A percentile compares a stretch with the other conserved stretches of the same genome.
These are phyloP conservation scores for Perdix hodgsoniae DNA, from an alignment of 2,797 vertebrate genomes.

Conservation along the genomic window DNA sequence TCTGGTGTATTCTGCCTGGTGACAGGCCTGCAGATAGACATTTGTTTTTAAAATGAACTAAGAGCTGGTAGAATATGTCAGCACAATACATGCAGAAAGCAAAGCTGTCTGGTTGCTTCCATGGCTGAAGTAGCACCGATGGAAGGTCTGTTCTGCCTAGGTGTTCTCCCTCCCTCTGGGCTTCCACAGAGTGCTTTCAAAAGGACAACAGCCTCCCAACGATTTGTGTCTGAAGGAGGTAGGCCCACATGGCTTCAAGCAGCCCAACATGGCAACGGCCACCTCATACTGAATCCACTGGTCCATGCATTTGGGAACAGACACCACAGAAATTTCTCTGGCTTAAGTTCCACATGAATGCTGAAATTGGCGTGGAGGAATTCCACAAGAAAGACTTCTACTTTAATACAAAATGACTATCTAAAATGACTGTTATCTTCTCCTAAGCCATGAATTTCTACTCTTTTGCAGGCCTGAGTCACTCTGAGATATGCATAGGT, in stretches of 20 bases:
- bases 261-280: accelerated
- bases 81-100: accelerated
- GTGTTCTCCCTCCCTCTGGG: accelerated
- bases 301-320: accelerated
- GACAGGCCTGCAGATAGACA: not conserved
- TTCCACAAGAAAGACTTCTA: not conserved
- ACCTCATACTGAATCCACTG: not conserved
- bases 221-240: not conserved
- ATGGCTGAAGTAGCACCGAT: accelerated
- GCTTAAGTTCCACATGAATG: not conserved
- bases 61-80: not conserved
- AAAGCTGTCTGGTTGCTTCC: not conserved
- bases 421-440: not conserved
- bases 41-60: not conserved
- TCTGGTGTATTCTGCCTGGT: not conserved
- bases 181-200: not conserved
- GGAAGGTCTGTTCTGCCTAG: not conserved
- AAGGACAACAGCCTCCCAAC: accelerated
- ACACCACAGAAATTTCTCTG: not conserved
- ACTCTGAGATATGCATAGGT: not conserved
- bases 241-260: not conserved
- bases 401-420: not conserved
- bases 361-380: accelerated
- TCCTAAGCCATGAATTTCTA: not conserved
- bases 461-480: not conserved